Base-by-base conservation (phyloP, 2,113 vertebrate species). In the Elachura formosa region DNA sequence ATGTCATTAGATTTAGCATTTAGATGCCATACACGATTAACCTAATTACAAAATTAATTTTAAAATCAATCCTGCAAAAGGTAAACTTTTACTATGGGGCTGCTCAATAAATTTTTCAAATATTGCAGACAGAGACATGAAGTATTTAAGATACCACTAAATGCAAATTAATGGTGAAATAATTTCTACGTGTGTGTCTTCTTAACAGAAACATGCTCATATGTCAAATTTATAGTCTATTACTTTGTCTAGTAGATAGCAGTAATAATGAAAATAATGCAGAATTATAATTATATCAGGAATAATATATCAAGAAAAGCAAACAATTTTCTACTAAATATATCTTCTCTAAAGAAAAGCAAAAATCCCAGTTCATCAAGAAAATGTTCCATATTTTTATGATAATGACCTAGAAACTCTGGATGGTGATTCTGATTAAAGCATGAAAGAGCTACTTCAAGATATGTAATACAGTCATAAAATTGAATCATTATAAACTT, bases 1-100 rank as follows among this genome's bases (percentile, higher is more conserved):
- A 96, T 61, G 33, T 84, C 91, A 97, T 97, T 95, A 95, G 82
- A 84, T 84, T 97, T 93, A 95, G 21, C 87, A 96, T 79, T 91
- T 80, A 91, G 92, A 93, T 94, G 91, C 63, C 96, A 94, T 40
- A 84, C 45, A 89, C 22, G 69, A 95, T 97, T 97, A 95, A 93
- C 75, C 90, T 95, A 93, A 94, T 96, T 96, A 69, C 72, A 83
- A 95, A 96, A 93, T 83, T 38, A 82, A 93, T 77, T 95, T 93
- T 46, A 91, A 95, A 96, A 92, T 92, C 75, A 85, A 68, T 94
- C 26, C 38, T 91, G 21, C 22, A 75, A 85, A 96, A 94, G 36
- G 52, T 89, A 95, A 97, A 81, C 34, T 92, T 96, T 89, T 75
- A 81, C 55, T 93, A 48, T 49, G 41, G 8, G 19, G 31, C 31